Conservation (phyloP, 2,888 invertebrate species). For the Drosophila setosimentum region DNA sequence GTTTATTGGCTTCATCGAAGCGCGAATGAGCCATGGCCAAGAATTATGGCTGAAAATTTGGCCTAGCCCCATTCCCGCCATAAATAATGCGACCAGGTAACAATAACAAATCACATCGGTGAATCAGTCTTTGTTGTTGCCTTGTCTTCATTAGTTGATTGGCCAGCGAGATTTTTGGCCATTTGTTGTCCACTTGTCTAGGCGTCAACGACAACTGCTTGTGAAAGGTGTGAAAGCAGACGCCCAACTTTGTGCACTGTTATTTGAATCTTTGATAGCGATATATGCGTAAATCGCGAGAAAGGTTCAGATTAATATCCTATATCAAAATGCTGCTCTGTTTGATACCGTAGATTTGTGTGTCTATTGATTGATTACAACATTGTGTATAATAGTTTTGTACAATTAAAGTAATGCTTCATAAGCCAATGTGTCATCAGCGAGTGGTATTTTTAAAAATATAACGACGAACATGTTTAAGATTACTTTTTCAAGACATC, state of each 20-base stretch:
- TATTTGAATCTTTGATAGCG: conserved; percentile 8
- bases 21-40: conserved; percentile 61
- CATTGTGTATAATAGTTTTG: neutral
- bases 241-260: conserved; percentile 15
- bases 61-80: conserved; percentile 16
- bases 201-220: conserved; percentile 6
- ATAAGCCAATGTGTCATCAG: neutral
- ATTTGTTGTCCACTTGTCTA: conserved; percentile 37
- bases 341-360: neutral
- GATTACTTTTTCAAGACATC: neutral
- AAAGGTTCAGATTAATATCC: neutral
- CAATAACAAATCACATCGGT: conserved; percentile 49
- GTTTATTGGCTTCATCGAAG: conserved; percentile 80
- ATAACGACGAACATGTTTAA: neutral
- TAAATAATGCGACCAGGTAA: conserved; percentile 28
- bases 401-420: too few relatives aligned
- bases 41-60: conserved; percentile 76
- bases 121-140: conserved; percentile 17
- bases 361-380: neutral
- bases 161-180: conserved; percentile 32
- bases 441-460: too few relatives aligned
- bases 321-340: neutral
- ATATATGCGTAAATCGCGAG: neutral
- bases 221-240: conserved; percentile 5
- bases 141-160: conserved; percentile 61